phyloP scores from a whole-genome alignment of 2,888 invertebrate species.

The Latrodectus elegans region DNA sequence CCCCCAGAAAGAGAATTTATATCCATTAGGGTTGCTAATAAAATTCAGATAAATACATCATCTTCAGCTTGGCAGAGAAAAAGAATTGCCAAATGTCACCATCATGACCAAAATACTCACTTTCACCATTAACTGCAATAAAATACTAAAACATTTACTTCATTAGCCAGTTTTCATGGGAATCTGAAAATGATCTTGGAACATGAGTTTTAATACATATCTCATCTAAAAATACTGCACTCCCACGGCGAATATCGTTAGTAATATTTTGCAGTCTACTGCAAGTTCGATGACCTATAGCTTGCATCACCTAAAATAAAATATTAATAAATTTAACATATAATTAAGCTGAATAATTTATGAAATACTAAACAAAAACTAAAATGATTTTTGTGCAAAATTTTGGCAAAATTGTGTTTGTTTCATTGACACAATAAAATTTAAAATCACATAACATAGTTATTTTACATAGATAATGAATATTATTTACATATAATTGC shows the following conservation, averaged over 20 bases:
- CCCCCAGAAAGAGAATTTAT: no score
- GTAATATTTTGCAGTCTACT: slow-evolving; percentile 41
- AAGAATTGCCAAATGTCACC: neutral
- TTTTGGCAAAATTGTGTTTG: no score
- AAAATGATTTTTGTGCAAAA: no score
- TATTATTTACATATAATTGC: no score
- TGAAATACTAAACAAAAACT: neutral
- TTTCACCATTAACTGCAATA: no score
- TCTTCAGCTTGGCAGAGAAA: neutral
- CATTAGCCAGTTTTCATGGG: slow-evolving; percentile 71
- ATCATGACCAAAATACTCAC: neutral
- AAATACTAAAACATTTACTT: slow-evolving; percentile 21
- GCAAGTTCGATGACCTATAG: slow-evolving; percentile 18
- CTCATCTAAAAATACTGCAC: slow-evolving; percentile 74
- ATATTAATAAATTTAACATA: neutral
- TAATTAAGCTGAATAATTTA: neutral
- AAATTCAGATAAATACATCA: no score
- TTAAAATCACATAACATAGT: no score
- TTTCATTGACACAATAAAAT: no score
- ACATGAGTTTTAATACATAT: slow-evolving; percentile 73
- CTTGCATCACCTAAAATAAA: slow-evolving; percentile 24
- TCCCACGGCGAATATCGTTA: slow-evolving; percentile 72
- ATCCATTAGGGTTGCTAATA: no score
- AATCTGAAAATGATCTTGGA: slow-evolving; percentile 72
- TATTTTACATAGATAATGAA: no score